Conservation (phyloP, 37 sponge, comb jelly and placozoan species). For the Dysidea cf. avara region DNA sequence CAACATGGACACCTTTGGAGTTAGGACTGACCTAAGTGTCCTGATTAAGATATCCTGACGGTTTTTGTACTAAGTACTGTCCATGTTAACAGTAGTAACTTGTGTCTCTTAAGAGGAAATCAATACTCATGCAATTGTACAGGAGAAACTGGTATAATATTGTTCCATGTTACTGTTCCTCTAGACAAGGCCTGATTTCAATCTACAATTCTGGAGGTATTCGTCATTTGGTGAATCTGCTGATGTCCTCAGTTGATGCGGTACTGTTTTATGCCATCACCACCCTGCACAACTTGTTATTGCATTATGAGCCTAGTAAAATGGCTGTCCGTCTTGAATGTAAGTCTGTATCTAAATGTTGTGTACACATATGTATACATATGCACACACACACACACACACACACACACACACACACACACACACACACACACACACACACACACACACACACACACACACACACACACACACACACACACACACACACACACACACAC, state of each 20-base stretch:
- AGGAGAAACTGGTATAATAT: too few species aligned
- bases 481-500: too few species aligned
- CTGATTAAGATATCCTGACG: too few species aligned
- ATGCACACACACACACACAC: background rate
- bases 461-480: slow-evolving; percentile 4
- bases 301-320: slow-evolving; percentile 83
- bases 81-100: too few species aligned
- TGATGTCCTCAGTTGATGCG: slow-evolving; percentile 71
- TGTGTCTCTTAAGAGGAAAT: too few species aligned
- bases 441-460: slow-evolving; percentile 7
- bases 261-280: slow-evolving; percentile 93
- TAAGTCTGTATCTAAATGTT: too few species aligned
- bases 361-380: background rate
- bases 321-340: slow-evolving; percentile 78
- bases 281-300: slow-evolving; percentile 92
- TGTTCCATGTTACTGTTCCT: background rate
- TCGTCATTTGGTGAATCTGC: slow-evolving; percentile 65
- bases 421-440: background rate
- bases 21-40: too few species aligned
- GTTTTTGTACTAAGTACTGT: too few species aligned
- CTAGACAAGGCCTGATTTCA: slow-evolving; percentile 63
- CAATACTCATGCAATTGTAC: too few species aligned
- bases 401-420: background rate
- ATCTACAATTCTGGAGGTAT: slow-evolving; percentile 84
- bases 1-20: too few species aligned